Percentiles rank a stretch among this genome's conserved stretches.
Conservation (phyloP, 23 tunicate genomes). For the Phallusia fumigata region DNA sequence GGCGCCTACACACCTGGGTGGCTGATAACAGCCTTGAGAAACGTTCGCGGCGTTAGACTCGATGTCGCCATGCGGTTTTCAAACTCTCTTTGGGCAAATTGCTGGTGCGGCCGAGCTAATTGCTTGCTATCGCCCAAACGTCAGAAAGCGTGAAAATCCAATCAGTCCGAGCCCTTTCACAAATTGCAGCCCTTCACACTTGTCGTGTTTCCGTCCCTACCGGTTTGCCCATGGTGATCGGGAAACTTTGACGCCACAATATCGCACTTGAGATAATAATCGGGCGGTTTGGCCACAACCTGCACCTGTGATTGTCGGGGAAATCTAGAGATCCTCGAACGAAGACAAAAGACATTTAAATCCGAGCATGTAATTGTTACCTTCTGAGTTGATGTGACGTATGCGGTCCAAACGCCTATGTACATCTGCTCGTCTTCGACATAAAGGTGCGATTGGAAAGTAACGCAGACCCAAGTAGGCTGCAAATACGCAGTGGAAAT, state of each 20-base stretch:
- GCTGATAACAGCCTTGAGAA: constrained; percentile 12
- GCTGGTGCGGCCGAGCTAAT: not conserved
- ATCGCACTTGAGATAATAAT: not conserved
- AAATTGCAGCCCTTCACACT: too few relatives aligned
- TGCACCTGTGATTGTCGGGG: not conserved
- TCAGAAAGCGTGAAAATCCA: too few relatives aligned
- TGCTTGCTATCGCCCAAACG: not conserved
- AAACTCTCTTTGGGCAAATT: not conserved
- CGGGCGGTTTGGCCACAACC: not conserved
- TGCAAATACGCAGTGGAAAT: too few relatives aligned
- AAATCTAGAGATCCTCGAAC: not conserved
- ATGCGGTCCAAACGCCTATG: not conserved
- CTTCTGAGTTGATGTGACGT: not conserved
- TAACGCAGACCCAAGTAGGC: not conserved
- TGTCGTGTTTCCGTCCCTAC: too few relatives aligned
- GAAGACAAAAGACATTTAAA: not conserved
- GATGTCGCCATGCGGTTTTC: constrained; percentile 13
- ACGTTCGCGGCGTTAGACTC: not conserved
- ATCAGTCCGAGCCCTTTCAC: too few relatives aligned
- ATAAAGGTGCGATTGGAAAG: not conserved
- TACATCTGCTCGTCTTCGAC: not conserved
- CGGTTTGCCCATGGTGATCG: too few relatives aligned
- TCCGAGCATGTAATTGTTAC: not conserved
- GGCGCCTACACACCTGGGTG: constrained; percentile 87
- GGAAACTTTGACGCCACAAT: not conserved